Percentiles rank a stretch among this genome's conserved stretches.
Evolutionary conservation across 1,140 invertebrate species (phyloP).

Genomic region (Lasaia peninsularis): DNA sequence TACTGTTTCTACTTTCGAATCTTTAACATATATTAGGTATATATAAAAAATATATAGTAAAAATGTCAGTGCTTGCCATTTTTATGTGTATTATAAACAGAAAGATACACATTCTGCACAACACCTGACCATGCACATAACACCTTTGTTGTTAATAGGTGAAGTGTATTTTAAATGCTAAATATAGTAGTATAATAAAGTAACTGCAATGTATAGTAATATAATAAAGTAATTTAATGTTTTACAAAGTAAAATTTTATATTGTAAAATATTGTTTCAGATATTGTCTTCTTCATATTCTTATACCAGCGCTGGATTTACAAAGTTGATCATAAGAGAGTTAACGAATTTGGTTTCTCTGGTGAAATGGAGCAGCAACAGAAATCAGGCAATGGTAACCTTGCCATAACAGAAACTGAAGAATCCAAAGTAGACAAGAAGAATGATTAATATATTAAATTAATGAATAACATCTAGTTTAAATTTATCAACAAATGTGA

Average conservation of each 20-base stretch:
- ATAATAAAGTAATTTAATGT: no score
- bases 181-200: no score
- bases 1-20: no score
- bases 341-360: conserved; percentile 98
- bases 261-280: conserved; percentile 65
- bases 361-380: conserved; percentile 82
- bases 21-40: no score
- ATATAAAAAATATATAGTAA: no score
- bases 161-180: no score
- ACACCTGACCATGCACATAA: no score
- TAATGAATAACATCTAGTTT: conserved; percentile 14
- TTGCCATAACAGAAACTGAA: conserved; percentile 50
- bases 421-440: conserved; percentile 60
- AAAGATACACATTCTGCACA: no score
- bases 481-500: not conserved
- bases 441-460: conserved; percentile 59
- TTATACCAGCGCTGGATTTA: conserved; percentile 99
- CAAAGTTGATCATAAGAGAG: conserved; percentile 93
- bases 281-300: conserved; percentile 99
- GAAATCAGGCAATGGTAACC: conserved; percentile 51
- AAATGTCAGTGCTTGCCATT: no score
- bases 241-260: conserved; percentile 19
- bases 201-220: no score
- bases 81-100: no score
- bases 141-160: no score